Percentiles rank a stretch among this genome's conserved stretches.
phyloP scores from a whole-genome alignment of 2,797 vertebrate species.

The Eulemur mongoz region DNA sequence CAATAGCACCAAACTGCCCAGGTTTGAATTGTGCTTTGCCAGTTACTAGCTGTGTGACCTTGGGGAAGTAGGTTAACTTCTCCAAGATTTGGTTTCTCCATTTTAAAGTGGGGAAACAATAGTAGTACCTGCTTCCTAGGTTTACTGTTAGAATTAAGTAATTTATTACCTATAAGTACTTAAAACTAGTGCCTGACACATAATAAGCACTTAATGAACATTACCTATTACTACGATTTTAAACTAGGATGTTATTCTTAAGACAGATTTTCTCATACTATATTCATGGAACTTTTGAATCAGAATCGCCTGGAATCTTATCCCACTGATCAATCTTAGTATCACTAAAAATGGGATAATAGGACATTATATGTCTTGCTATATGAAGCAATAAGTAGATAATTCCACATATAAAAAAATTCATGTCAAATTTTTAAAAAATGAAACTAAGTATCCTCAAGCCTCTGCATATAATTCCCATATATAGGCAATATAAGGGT shows the following conservation, averaged over 20 bases:
- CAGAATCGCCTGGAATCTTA: neutral
- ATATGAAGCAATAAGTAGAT: neutral
- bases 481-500: neutral
- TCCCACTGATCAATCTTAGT: neutral
- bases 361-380: neutral
- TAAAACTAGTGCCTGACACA: neutral
- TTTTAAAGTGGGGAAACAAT: neutral
- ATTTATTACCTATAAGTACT: neutral
- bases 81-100: neutral
- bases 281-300: neutral
- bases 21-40: neutral
- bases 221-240: neutral
- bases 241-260: neutral
- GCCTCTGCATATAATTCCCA: neutral
- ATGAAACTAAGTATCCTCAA: neutral
- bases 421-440: neutral
- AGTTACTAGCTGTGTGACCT: neutral
- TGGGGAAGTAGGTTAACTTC: neutral
- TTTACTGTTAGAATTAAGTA: neutral
- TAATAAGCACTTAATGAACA: neutral
- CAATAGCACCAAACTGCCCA: neutral
- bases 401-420: neutral
- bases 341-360: neutral
- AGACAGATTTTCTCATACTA: neutral
- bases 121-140: neutral